Evolutionary conservation across 2,113 vertebrate species (phyloP).

Genomic region (Cathartes aura): DNA sequence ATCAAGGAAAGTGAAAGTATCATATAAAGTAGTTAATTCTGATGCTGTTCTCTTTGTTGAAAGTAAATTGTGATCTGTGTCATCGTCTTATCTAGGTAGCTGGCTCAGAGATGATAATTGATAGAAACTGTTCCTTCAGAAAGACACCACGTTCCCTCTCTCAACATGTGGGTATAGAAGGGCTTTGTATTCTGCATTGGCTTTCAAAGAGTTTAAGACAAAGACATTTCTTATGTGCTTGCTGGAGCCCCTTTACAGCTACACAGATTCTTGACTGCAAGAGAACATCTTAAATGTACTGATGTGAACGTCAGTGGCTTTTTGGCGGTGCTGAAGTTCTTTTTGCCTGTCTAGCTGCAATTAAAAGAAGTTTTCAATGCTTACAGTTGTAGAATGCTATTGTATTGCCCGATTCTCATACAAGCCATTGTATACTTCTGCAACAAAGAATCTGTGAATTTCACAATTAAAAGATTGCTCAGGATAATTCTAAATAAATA

Average conservation of each 20-base stretch:
- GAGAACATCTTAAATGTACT: not conserved
- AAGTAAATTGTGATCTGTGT: not conserved
- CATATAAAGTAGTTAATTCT: fast-evolving
- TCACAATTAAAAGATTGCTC: not conserved
- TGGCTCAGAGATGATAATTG: not conserved
- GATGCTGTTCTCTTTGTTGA: not conserved
- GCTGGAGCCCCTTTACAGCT: not conserved
- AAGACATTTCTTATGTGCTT: not conserved
- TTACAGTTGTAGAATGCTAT: fast-evolving
- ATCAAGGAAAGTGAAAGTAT: not conserved
- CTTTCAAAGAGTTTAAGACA: not conserved
- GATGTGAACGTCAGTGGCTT: fast-evolving
- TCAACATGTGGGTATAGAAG: not conserved
- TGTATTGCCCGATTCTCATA: not conserved
- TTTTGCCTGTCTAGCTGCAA: not conserved
- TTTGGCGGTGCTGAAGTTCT: not conserved
- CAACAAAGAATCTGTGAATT: not conserved
- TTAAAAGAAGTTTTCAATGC: not conserved
- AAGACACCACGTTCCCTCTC: not conserved
- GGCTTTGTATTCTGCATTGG: not conserved
- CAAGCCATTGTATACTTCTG: not conserved
- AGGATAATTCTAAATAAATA: not conserved
- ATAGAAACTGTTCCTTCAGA: not conserved
- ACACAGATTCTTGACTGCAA: not conserved
- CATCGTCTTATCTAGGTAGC: not conserved